Conservation (phyloP, 2,113 vertebrate genomes). For the Lepus timidus region DNA sequence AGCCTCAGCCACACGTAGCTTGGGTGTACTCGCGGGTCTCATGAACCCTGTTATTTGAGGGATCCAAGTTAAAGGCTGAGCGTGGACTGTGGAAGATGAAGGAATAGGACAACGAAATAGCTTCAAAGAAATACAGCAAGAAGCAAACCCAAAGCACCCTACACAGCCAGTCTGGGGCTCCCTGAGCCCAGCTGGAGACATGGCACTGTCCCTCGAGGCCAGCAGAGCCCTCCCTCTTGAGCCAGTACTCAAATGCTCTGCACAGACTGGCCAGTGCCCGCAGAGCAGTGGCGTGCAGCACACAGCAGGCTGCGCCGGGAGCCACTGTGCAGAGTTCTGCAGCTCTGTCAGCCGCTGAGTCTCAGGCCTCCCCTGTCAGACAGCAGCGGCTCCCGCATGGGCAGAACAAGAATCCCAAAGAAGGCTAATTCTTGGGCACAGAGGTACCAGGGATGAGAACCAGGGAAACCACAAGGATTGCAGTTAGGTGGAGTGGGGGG, state of each 20-base stretch:
- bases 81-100: neutral
- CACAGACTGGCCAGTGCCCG: neutral
- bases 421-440: conserved; percentile 4
- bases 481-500: too few relatives aligned
- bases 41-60: neutral
- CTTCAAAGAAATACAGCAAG: neutral
- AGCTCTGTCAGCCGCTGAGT: neutral
- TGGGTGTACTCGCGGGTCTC: neutral
- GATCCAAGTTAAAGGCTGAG: neutral
- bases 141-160: neutral
- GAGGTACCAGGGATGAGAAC: neutral
- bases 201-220: neutral
- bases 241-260: neutral
- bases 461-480: neutral
- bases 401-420: neutral
- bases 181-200: neutral
- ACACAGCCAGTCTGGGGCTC: neutral
- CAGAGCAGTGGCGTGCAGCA: neutral
- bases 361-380: neutral
- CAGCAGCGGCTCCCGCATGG: neutral
- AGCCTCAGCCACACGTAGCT: conserved; percentile 1
- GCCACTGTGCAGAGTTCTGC: neutral
- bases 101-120: neutral
- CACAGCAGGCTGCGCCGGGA: neutral
- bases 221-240: neutral